Evolutionary conservation across 2,888 invertebrate species (phyloP), one percentile per base, ranked within the genome.

Genomic region (Rhabditoides inermis): DNA sequence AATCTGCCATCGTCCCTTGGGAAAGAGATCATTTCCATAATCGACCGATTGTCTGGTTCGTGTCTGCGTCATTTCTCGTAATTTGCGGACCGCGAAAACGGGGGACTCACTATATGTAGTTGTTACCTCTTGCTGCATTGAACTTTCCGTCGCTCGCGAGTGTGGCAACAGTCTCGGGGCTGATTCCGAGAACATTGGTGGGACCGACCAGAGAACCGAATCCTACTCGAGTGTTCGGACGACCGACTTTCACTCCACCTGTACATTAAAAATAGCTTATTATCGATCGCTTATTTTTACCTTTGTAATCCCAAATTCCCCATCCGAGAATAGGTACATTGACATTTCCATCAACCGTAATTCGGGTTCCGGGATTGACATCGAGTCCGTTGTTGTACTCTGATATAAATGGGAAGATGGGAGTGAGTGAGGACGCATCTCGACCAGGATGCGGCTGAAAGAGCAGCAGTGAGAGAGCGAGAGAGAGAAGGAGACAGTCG

Each of bases 291-390:
- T 18, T 10, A 12, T 25, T 23, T 39, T 27, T 22, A 60, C 69
- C 70, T 44, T 68, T 69, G 45, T 68, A 68, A 55, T 71, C 71
- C 65, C 65, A 70, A 23, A 71, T 65, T 42, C 71, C 71, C 71
- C 70, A 70, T 20, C 69, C 70, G 40, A 65, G 58, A 10, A 67
- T 55, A 7, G 69, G 69, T 5, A 68, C 67, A 48, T 69, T 69
- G 44, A 71, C 52, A 47, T 69, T 68, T 23, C 71, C 71, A 35
- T 71, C 65, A 18, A 71, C 65, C 1, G 65, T 68, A 4, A 68
- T 60, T 30, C 68, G 56, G 20, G 57, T 62, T 12, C 70, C 71
- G 6, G 71, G 71, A 51, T 71, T 68, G 22, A 71, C 57, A 41
- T 69, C 68, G 30, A 71, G 47, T 30, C 71, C 71, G 48, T 64